phyloP scores from a whole-genome alignment of 2,113 vertebrate species.

The Burhinus bistriatus region DNA sequence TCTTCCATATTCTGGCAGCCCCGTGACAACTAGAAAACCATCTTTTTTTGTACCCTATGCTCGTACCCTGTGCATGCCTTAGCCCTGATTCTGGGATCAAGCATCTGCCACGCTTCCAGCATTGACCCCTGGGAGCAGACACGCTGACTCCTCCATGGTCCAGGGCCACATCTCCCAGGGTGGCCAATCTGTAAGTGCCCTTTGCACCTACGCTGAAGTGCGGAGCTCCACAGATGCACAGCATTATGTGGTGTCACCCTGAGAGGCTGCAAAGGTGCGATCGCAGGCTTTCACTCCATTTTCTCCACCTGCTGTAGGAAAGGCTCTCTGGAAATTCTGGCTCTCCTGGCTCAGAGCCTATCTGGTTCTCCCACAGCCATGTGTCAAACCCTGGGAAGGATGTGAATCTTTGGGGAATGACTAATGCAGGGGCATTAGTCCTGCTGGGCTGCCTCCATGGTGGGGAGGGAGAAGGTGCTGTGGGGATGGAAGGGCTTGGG shows the following conservation, averaged over 20 bases:
- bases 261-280: neutral
- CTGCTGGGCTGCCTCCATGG: neutral
- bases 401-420: neutral
- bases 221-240: neutral
- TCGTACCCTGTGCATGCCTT: neutral
- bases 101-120: neutral
- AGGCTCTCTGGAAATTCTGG: neutral
- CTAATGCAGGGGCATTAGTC: neutral
- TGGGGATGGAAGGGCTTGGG: neutral
- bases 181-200: neutral
- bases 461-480: neutral
- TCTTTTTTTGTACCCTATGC: accelerated
- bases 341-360: neutral
- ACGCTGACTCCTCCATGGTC: neutral
- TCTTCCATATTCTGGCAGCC: neutral
- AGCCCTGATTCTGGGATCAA: neutral
- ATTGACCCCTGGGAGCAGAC: neutral
- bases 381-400: neutral
- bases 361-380: neutral
- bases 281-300: neutral
- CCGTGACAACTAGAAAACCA: neutral
- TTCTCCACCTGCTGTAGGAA: neutral
- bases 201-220: neutral
- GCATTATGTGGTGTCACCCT: neutral
- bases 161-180: neutral